A percentile compares a stretch with the other conserved stretches of the same genome.
These are phyloP conservation scores for Eubasilissa splendida DNA, from an alignment of 2,888 invertebrate genomes.

Conservation along the genomic window DNA sequence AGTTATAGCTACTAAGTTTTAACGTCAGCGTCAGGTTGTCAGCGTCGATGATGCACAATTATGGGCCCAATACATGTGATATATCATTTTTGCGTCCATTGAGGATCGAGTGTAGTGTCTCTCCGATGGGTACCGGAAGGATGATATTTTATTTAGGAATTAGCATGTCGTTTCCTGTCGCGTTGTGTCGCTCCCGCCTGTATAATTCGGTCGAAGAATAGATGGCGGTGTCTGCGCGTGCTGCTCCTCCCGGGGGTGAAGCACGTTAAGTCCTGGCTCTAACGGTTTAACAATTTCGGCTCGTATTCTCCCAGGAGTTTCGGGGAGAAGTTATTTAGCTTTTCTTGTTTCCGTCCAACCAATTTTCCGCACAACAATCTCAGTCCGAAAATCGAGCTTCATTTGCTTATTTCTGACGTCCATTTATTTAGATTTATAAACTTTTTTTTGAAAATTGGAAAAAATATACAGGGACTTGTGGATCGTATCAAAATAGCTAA, in stretches of 20 bases:
- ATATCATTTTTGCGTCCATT: no score
- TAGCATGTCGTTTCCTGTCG: slow-evolving; percentile 1
- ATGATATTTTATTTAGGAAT: slow-evolving; percentile 1
- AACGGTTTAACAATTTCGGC: slow-evolving; percentile 17
- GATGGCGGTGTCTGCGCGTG: not conserved
- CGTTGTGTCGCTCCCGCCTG: slow-evolving; percentile 7
- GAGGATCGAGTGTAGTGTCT: no score
- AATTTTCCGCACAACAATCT: slow-evolving; percentile 18
- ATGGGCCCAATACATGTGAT: no score
- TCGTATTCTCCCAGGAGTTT: slow-evolving; percentile 9
- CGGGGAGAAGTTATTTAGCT: slow-evolving; percentile 5
- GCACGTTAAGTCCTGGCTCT: slow-evolving; percentile 22
- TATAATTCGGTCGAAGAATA: slow-evolving; percentile 25
- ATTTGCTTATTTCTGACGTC: no score
- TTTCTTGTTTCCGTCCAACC: slow-evolving; percentile 18
- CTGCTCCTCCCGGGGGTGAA: slow-evolving; percentile 1
- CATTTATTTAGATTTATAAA: no score
- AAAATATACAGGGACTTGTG: no score
- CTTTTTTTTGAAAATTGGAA: no score
- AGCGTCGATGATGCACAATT: no score
- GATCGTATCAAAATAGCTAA: no score
- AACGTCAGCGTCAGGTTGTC: no score
- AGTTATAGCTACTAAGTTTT: no score
- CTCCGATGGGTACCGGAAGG: no score
- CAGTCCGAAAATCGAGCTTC: not conserved